Base-by-base conservation (phyloP, 2,888 invertebrate genomes). In the Rotaria sp. region DNA sequence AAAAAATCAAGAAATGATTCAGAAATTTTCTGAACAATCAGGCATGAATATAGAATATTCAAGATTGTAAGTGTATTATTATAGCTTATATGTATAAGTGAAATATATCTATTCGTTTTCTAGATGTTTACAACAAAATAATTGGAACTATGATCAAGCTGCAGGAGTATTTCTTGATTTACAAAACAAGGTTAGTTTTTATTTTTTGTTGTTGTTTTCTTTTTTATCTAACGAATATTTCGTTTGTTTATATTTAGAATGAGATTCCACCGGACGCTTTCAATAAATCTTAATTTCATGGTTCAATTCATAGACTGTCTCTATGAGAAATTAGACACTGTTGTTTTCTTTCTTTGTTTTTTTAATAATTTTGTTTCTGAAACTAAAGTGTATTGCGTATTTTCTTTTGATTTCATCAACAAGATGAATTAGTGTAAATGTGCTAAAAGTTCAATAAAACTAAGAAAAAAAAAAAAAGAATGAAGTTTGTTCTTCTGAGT, bases 111-210 rank as follows among this genome's bases (percentile, higher is more conserved):
- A 26, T 45, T 45, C 38, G 4, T 38, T 35, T 26, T 80, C 5
- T 26, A 80, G 75, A 80, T 80, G 75, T 80, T 45, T 80, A 24
- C 18, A 80, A 80, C 13, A 80, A 80, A 80, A 80, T 80, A 80
- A 80, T 45, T 80, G 75, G 75, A 8, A 80, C 1, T 80, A 45
- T 80, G 21, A 41, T 13, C 45, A 45, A 80, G 75, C 75, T 4
- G 75, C 75, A 45, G 26, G 45, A 45, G 75, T 80, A 24, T 80
- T 45, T 80, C 38, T 80, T 45, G 41, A 80, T 26, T 13, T 30
- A 11, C 2, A 80, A 13, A 30, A 45, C 11, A 26, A 80, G 26
- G 75, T 80, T 2, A 35, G 35, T 35, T 67, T 8, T 24, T 24
- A 35, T 30, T 13, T 13, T 50, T 50, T 18, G 10, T 50, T 4